Evolutionary conservation across 1,140 invertebrate species (phyloP).

Genomic region (Telenomus remus): DNA sequence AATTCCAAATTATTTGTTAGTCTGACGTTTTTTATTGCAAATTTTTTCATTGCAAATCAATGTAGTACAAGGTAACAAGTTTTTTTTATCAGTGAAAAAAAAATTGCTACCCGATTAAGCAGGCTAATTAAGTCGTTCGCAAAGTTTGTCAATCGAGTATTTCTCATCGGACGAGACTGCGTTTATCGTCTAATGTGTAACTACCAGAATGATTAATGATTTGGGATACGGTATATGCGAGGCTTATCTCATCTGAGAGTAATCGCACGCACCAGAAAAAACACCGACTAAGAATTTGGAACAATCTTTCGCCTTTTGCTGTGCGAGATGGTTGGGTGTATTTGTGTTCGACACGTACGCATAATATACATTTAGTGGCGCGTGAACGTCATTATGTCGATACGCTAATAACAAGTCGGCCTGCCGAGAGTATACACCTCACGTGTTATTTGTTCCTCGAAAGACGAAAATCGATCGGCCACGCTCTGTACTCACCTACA

Average conservation of each 20-base stretch:
- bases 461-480: constrained; percentile 33
- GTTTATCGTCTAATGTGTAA: constrained; percentile 9
- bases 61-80: not conserved
- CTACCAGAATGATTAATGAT: constrained; percentile 21
- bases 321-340: too few relatives aligned
- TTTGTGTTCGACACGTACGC: too few relatives aligned
- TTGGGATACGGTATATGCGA: constrained; percentile 5
- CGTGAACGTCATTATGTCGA: constrained; percentile 62
- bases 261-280: constrained; percentile 14
- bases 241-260: constrained; percentile 15
- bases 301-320: constrained; percentile 9
- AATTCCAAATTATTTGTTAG: too few relatives aligned
- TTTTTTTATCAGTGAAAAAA: too few relatives aligned
- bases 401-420: constrained; percentile 66
- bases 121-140: not conserved
- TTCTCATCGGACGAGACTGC: not conserved
- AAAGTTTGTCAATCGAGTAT: not conserved
- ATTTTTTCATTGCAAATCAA: too few relatives aligned
- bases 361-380: constrained; percentile 25
- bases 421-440: constrained; percentile 22
- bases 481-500: constrained; percentile 4
- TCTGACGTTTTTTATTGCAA: too few relatives aligned
- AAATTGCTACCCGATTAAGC: not conserved
- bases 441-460: constrained; percentile 45
- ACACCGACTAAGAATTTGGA: constrained; percentile 13